Percentiles rank a stretch among this genome's conserved stretches.
These are phyloP conservation scores for Chrysopa pallens DNA, from an alignment of 1,140 invertebrate species.

Conservation along the genomic window DNA sequence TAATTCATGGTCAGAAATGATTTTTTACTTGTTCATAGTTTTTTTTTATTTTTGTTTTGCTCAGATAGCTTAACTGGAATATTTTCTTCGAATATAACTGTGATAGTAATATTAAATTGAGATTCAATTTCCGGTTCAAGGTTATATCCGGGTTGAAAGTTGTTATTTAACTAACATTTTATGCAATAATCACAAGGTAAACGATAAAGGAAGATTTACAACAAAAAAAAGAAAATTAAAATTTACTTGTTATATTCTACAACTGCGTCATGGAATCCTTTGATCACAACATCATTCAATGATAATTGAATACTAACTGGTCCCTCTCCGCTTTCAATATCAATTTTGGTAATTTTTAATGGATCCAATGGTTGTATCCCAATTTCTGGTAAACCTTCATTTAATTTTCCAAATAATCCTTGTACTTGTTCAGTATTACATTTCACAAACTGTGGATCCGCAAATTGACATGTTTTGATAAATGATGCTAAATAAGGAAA, in stretches of 20 bases:
- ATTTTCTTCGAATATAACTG: too few relatives aligned
- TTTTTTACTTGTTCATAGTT: too few relatives aligned
- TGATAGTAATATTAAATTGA: too few relatives aligned
- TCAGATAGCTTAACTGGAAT: too few relatives aligned
- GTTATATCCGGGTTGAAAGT: too few relatives aligned
- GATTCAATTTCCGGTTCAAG: too few relatives aligned
- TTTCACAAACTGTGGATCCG: conserved; percentile 36
- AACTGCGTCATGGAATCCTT: conserved; percentile 39
- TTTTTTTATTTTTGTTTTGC: too few relatives aligned
- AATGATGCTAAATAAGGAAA: conserved; percentile 33
- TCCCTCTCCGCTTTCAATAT: conserved; percentile 34
- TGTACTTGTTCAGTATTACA: conserved; percentile 43
- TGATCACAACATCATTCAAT: conserved; percentile 38
- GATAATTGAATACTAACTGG: conserved; percentile 48
- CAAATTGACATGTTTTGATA: conserved; percentile 40
- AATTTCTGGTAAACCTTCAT: conserved; percentile 33
- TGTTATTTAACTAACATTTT: too few relatives aligned
- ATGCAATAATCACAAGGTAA: too few relatives aligned
- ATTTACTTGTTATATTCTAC: conserved; percentile 39
- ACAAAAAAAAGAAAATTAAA: not conserved
- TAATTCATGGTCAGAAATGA: too few relatives aligned
- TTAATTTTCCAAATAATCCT: conserved; percentile 36
- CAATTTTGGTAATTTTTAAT: conserved; percentile 39
- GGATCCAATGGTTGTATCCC: conserved; percentile 39
- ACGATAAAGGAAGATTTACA: too few relatives aligned